Evolutionary conservation across 2,113 vertebrate species (phyloP).

Genomic region (Raja brachyura): DNA sequence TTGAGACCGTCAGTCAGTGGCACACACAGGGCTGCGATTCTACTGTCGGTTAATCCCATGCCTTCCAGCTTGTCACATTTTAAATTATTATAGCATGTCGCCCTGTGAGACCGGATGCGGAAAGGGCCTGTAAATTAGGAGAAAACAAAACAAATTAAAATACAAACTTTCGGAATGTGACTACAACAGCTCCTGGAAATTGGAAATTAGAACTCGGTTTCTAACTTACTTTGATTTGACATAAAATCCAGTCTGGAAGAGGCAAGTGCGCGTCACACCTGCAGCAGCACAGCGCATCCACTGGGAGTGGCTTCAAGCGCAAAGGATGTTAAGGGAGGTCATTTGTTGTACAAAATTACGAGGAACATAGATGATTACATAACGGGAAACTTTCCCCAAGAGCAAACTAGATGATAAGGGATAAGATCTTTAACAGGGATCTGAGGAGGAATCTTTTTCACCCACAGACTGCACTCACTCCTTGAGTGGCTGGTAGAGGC

Average conservation of each 20-base stretch:
- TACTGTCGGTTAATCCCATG: neutral
- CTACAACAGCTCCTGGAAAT: neutral
- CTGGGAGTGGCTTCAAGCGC: neutral
- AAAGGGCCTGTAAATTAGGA: neutral
- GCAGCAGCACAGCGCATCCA: neutral
- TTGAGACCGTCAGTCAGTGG: neutral
- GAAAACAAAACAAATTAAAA: constrained; percentile 16
- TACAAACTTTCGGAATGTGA: neutral
- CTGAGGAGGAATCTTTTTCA: too few relatives aligned
- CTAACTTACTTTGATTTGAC: neutral
- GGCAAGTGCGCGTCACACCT: neutral
- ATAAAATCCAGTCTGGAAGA: neutral
- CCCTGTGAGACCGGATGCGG: neutral
- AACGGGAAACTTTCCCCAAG: too few relatives aligned
- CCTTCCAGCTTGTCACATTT: constrained; percentile 11
- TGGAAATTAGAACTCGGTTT: neutral
- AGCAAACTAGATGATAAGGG: too few relatives aligned
- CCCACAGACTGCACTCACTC: too few relatives aligned
- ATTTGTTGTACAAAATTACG: neutral
- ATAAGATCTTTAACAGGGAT: too few relatives aligned
- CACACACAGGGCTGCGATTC: neutral
- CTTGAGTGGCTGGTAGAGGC: too few relatives aligned
- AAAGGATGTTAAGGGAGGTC: neutral
- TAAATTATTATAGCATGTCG: neutral
- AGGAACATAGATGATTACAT: too few relatives aligned